Evolutionary conservation across 2,797 vertebrate genomes (phyloP).

Genomic region (Pseudochromis fuscus): DNA sequence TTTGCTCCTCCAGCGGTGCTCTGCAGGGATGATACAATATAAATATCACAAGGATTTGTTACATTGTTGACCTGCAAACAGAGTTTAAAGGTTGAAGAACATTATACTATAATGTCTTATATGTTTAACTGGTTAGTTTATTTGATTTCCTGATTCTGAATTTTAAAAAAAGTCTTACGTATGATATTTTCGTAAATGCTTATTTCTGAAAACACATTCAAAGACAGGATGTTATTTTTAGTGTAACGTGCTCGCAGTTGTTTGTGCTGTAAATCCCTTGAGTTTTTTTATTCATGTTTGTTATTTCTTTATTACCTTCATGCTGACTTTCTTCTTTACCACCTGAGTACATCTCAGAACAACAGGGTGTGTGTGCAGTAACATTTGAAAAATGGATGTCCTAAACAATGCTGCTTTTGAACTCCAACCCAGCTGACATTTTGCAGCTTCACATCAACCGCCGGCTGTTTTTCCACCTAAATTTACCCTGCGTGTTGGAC

Average conservation of each 20-base stretch:
- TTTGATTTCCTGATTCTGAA: neutral
- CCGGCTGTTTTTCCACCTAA: slow-evolving; percentile 45
- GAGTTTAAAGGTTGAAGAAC: neutral
- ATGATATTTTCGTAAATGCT: no score
- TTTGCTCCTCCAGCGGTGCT: neutral
- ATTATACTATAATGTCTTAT: no score
- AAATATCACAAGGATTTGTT: neutral
- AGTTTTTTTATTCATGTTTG: neutral
- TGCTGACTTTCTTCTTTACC: slow-evolving; percentile 5
- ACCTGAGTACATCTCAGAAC: neutral
- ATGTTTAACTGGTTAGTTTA: neutral
- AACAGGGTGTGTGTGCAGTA: neutral
- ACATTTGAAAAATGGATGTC: slow-evolving; percentile 34
- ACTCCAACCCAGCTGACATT: slow-evolving; percentile 50
- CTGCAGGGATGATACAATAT: neutral
- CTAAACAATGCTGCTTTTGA: slow-evolving; percentile 52
- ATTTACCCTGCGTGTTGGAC: slow-evolving; percentile 46
- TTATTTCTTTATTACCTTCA: no score
- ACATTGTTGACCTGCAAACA: neutral
- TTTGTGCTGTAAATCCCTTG: no score
- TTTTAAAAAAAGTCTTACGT: neutral
- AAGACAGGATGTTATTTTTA: neutral
- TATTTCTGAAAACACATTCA: neutral
- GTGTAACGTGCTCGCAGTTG: neutral
- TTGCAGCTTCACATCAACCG: slow-evolving; percentile 47